Evolutionary conservation across 1,140 invertebrate species (phyloP).

Genomic region (Bombus consobrinus): DNA sequence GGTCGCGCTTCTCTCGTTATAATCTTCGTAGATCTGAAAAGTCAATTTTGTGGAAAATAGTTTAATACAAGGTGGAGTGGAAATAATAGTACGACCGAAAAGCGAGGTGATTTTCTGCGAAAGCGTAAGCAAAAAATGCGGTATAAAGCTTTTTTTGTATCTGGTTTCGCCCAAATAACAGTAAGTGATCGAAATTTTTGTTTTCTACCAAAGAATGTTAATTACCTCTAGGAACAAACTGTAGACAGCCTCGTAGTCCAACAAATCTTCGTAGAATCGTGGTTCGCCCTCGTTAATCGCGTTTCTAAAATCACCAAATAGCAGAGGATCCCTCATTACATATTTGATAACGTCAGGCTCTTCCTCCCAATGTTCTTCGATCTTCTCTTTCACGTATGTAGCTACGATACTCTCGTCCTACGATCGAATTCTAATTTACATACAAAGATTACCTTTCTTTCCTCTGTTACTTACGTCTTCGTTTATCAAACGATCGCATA

Average conservation of each 20-base stretch:
- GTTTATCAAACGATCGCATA: conserved; percentile 93
- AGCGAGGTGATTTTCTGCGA: too few relatives aligned
- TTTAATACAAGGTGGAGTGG: not conserved
- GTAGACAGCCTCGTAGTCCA: conserved; percentile 94
- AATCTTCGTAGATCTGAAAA: conserved; percentile 91
- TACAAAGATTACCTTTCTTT: not conserved
- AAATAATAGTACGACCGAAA: too few relatives aligned
- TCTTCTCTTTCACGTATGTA: conserved; percentile 81
- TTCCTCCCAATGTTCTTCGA: conserved; percentile 83
- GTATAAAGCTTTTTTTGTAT: too few relatives aligned
- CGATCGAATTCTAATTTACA: conserved; percentile 21
- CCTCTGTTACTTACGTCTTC: conserved; percentile 82
- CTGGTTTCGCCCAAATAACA: not conserved
- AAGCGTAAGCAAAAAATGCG: too few relatives aligned
- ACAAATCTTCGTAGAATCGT: conserved; percentile 93
- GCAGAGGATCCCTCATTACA: conserved; percentile 89
- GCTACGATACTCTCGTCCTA: conserved; percentile 83
- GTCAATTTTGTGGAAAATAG: not conserved
- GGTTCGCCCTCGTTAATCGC: conserved; percentile 90
- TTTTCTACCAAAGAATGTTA: not conserved
- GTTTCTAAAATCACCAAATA: conserved; percentile 95
- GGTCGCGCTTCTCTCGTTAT: conserved; percentile 86
- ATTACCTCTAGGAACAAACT: conserved; percentile 92
- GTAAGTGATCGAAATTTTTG: not conserved
- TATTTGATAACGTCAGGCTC: conserved; percentile 85